Conservation (phyloP, 2,888 invertebrate species). For the Cephus pulcher region DNA sequence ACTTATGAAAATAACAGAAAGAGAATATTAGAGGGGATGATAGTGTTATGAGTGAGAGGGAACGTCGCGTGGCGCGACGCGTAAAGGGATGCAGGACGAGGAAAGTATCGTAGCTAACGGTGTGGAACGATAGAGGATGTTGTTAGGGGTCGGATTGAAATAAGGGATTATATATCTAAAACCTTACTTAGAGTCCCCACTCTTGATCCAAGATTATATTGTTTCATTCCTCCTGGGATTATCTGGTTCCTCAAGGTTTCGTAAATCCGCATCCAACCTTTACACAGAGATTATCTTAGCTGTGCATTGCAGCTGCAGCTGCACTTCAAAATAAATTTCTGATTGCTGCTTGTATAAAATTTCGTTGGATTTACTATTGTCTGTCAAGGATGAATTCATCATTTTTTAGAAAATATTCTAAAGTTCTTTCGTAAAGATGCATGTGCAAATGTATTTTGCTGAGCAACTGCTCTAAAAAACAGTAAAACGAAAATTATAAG, state of each 20-base stretch:
- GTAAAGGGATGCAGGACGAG: constrained; percentile 16
- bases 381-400: not conserved
- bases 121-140: constrained; percentile 32
- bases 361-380: not conserved
- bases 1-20: not conserved
- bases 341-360: not conserved
- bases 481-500: too few species aligned
- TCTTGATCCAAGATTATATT: constrained; percentile 21
- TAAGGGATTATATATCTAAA: constrained; percentile 22
- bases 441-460: too few species aligned
- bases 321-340: not conserved
- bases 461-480: too few species aligned
- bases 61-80: not conserved
- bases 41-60: not conserved
- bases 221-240: constrained; percentile 22
- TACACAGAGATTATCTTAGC: constrained; percentile 1
- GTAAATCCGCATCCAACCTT: not conserved
- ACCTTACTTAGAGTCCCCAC: constrained; percentile 22
- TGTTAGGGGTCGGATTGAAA: constrained; percentile 31
- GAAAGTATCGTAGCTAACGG: constrained; percentile 27
- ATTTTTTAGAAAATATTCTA: too few species aligned
- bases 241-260: constrained; percentile 6
- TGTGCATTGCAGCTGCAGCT: not conserved
- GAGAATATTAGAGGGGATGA: not conserved
- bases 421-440: too few species aligned